Evolutionary conservation across 2,113 vertebrate genomes (phyloP).

Genomic region (Cromileptes altivelis): DNA sequence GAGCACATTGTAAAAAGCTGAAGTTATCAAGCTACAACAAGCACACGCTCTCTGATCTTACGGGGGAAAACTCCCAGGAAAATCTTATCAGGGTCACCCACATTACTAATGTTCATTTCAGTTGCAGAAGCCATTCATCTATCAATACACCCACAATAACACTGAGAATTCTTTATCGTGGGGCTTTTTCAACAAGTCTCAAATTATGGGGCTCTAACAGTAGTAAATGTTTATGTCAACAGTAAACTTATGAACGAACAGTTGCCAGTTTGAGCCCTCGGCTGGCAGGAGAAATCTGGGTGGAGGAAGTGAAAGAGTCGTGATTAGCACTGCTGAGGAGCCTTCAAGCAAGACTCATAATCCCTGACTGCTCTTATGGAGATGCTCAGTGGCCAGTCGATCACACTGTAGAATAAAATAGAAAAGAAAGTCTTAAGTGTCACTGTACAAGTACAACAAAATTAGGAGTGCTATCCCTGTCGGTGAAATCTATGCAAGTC

Average conservation of each 20-base stretch:
- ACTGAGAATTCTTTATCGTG: neutral
- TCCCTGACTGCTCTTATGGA: no score
- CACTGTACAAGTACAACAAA: no score
- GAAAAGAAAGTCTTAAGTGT: no score
- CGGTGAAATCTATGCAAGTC: no score
- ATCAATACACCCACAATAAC: neutral
- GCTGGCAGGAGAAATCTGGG: neutral
- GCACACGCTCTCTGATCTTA: neutral
- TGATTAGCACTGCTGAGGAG: neutral
- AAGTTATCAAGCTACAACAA: neutral
- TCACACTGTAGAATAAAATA: no score
- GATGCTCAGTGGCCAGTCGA: no score
- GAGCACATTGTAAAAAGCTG: neutral
- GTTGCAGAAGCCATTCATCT: neutral
- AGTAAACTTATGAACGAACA: neutral
- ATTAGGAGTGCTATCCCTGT: no score
- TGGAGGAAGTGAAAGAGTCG: neutral
- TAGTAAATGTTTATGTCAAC: no score
- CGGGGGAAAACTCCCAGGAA: neutral
- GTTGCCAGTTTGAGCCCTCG: neutral
- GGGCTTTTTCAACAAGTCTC: neutral
- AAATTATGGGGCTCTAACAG: no score
- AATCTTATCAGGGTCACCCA: neutral
- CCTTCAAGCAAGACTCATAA: no score
- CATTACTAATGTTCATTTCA: neutral